Percentiles rank a stretch among this genome's conserved stretches.
Evolutionary conservation across 1,140 invertebrate species (phyloP).

Genomic region (Macrotrachela quadricornifera): DNA sequence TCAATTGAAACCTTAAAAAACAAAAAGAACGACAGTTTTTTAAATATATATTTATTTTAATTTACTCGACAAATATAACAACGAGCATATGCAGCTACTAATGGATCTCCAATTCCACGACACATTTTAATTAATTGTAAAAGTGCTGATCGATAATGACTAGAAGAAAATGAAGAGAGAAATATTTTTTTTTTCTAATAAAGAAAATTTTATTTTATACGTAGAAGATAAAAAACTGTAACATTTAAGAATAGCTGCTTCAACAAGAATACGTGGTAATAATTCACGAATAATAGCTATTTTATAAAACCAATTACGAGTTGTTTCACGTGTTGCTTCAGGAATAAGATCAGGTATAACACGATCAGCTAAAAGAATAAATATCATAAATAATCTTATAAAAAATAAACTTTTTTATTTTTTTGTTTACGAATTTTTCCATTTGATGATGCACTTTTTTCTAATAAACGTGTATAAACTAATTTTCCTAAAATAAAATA

Average conservation of each 20-base stretch:
- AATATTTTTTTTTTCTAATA: background rate
- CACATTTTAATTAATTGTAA: slow-evolving; percentile 60
- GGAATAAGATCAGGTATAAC: slow-evolving; percentile 42
- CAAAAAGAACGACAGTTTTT: background rate
- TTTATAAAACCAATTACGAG: slow-evolving; percentile 95
- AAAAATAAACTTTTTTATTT: background rate
- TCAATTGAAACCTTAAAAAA: slow-evolving; percentile 5
- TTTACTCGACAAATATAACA: slow-evolving; percentile 64
- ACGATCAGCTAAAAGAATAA: slow-evolving; percentile 18
- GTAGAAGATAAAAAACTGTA: slow-evolving; percentile 55
- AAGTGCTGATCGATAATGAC: slow-evolving; percentile 18
- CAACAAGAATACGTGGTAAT: slow-evolving; percentile 74
- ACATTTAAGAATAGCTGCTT: slow-evolving; percentile 72
- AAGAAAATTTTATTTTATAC: slow-evolving; percentile 24
- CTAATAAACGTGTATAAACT: too few relatives aligned
- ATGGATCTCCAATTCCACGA: slow-evolving; percentile 70
- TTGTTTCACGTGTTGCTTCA: slow-evolving; percentile 76
- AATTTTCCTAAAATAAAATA: too few relatives aligned
- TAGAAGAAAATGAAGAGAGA: background rate
- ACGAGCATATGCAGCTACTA: slow-evolving; percentile 66
- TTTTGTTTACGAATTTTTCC: too few relatives aligned
- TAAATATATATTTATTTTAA: background rate
- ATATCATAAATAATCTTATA: background rate
- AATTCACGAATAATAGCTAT: slow-evolving; percentile 87
- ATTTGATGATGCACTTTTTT: too few relatives aligned